Evolutionary conservation across 2,113 vertebrate genomes (phyloP), one percentile per base, ranked within the genome.

Genomic region (Sceloporus undulatus): DNA sequence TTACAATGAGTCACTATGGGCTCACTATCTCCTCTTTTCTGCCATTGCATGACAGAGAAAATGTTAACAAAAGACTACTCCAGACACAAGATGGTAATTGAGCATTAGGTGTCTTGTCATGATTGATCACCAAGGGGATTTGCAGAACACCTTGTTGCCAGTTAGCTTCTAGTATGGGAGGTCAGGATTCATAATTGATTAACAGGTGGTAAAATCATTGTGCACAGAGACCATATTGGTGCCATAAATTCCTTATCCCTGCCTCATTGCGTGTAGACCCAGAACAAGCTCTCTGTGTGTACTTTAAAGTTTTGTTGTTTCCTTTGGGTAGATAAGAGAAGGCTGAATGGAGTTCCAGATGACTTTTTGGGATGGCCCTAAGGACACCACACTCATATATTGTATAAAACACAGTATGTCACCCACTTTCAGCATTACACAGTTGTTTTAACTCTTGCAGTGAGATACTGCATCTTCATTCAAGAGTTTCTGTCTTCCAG

Each of bases 111-210:
- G 81, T 89, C n/a, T 23, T 87, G 40, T 91, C 11, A 76, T 91
- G 25, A 87, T 94, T 92, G 92, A 89, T 93, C 80, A 75, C 87
- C 75, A 71, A 27, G 2, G 84, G 85, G 62, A 90, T 78, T 85
- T 94, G 70, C 87, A 92, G 88, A 79, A 89, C 87, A 81, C 89
- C 93, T 89, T 65, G 66, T 87, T 91, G 90, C 84, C 62, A 79
- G 84, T 38, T 88, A 90, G 75, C 62, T 84, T 92, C 77, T 83
- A 81, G 86, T 66, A 89, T 79, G 90, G 91, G 91, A 93, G 93
- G 91, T 93, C 91, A 91, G 89, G 90, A 89, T 94, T 95, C 88
- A 85, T 93, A 91, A 94, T 93, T 95, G 92, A 94, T 94, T 94
- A 95, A 93, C 93, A 92, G 89, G 75, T 94, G 4, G 0, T 93